These are phyloP conservation scores for Macaca nemestrina DNA, from an alignment of 2,113 vertebrate species.

Conservation along the genomic window DNA sequence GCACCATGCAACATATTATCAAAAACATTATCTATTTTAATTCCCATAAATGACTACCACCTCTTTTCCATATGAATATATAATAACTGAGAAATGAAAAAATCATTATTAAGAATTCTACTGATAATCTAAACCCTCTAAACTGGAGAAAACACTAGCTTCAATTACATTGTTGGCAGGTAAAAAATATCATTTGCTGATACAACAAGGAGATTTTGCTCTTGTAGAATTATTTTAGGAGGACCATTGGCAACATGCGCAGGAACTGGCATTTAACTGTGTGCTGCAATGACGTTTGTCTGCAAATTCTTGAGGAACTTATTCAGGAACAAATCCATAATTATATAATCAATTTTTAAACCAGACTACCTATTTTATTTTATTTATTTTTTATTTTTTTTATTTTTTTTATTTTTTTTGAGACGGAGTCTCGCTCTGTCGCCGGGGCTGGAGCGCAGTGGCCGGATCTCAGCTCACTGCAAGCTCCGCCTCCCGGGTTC, in stretches of 20 bases:
- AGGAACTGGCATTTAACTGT: neutral
- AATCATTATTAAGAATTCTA: neutral
- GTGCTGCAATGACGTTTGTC: neutral
- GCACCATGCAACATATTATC: neutral
- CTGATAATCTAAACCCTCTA: neutral
- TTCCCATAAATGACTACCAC: neutral
- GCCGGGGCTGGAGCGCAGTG: too few relatives aligned
- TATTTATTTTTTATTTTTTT: too few relatives aligned
- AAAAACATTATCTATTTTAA: neutral
- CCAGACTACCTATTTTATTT: neutral
- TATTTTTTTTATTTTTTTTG: too few relatives aligned
- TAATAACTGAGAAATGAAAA: neutral
- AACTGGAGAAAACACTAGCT: neutral
- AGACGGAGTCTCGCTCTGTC: too few relatives aligned
- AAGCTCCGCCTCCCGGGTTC: too few relatives aligned
- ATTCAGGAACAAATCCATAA: neutral
- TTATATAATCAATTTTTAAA: neutral
- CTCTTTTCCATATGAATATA: neutral
- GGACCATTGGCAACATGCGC: neutral
- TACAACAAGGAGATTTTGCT: neutral
- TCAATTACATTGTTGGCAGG: neutral
- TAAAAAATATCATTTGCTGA: neutral
- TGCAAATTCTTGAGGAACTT: neutral
- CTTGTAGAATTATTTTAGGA: neutral
- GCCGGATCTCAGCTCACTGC: too few relatives aligned